These are phyloP conservation scores for Erinaceus europaeus DNA, from an alignment of 2,113 vertebrate species.

Conservation along the genomic window DNA sequence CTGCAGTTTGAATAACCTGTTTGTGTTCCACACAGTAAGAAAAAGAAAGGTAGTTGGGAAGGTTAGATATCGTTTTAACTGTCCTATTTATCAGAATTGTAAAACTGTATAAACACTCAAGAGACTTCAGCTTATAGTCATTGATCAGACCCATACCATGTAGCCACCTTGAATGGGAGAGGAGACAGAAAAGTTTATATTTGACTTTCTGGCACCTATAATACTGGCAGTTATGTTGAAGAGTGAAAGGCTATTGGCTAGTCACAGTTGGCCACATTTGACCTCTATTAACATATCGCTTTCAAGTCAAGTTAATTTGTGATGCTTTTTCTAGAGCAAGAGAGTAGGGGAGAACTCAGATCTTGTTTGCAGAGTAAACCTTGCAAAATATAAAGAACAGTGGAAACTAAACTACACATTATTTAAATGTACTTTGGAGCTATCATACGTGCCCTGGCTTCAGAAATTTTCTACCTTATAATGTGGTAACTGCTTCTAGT, in stretches of 20 bases:
- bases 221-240: neutral
- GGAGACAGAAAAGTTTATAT: neutral
- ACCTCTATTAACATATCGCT: neutral
- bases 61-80: neutral
- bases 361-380: neutral
- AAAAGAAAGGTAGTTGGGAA: fast-evolving
- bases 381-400: constrained; percentile 12
- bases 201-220: neutral
- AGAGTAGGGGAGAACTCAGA: neutral
- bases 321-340: neutral
- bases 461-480: neutral
- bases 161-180: neutral
- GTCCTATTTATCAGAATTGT: neutral
- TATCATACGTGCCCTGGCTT: neutral
- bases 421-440: neutral
- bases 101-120: no score
- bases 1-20: neutral
- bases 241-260: neutral
- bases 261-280: neutral
- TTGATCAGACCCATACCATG: neutral
- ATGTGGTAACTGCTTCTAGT: neutral
- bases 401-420: neutral
- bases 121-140: neutral
- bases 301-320: neutral
- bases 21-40: neutral